Percentiles rank a stretch among this genome's conserved stretches.
Conservation (phyloP, 2,888 invertebrate species). For the Drosophila algonquin region DNA sequence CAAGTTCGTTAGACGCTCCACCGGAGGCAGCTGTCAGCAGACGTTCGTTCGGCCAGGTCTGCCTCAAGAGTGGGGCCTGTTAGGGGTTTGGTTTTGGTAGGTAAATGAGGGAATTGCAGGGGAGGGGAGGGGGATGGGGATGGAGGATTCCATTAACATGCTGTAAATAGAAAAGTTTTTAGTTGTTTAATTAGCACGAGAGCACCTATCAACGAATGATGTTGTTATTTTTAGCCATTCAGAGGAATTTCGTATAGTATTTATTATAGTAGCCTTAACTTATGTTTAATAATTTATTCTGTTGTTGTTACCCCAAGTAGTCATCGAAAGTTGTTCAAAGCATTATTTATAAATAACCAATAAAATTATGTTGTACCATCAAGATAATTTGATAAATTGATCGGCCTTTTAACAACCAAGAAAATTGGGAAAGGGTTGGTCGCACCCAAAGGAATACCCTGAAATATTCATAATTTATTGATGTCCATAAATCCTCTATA, state of each 20-base stretch:
- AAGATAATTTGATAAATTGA: neutral
- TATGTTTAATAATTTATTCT: constrained; percentile 52
- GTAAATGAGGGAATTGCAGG: neutral
- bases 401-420: neutral
- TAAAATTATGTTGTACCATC: constrained; percentile 52
- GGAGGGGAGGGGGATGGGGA: constrained; percentile 9
- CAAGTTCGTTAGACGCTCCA: constrained; percentile 37
- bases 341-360: constrained; percentile 45
- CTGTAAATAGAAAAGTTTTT: constrained; percentile 69
- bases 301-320: constrained; percentile 59
- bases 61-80: neutral
- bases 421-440: neutral
- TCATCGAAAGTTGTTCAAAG: constrained; percentile 52
- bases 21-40: constrained; percentile 32
- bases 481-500: too few species aligned
- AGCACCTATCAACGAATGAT: constrained; percentile 24
- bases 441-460: too few species aligned
- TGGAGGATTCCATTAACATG: constrained; percentile 59
- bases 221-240: constrained; percentile 72
- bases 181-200: constrained; percentile 65
- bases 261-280: constrained; percentile 39
- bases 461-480: neutral
- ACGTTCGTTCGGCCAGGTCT: neutral
- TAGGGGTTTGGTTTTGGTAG: constrained; percentile 3
- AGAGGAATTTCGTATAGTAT: constrained; percentile 48